A percentile compares a stretch with the other conserved stretches of the same genome.
These are phyloP conservation scores for Patella depressa DNA, from an alignment of 2,888 invertebrate species.

Conservation along the genomic window DNA sequence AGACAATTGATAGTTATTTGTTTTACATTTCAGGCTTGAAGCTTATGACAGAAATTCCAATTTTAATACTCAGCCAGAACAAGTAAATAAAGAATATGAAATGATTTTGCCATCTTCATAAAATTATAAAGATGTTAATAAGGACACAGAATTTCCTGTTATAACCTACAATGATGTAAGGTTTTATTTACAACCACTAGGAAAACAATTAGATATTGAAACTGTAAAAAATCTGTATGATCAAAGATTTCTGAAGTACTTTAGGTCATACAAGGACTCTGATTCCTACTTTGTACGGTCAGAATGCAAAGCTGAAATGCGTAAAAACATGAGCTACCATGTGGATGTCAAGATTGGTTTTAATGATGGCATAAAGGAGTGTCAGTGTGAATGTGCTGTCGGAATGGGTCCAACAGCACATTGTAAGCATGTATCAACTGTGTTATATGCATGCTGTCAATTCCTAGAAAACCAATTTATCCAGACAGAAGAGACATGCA, in stretches of 20 bases:
- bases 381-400: background rate
- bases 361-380: background rate
- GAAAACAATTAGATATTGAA: too few species aligned
- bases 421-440: conserved; percentile 15
- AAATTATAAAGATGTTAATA: background rate
- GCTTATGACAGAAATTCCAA: background rate
- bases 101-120: background rate
- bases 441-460: conserved; percentile 8
- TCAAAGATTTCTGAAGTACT: too few species aligned
- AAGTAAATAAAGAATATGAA: background rate
- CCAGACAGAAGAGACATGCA: conserved; percentile 17
- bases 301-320: background rate
- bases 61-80: background rate
- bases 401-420: background rate
- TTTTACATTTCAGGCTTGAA: background rate
- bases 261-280: too few species aligned
- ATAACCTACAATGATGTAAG: too few species aligned
- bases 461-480: conserved; percentile 3
- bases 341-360: background rate
- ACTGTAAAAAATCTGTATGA: too few species aligned
- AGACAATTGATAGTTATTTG: too few species aligned
- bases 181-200: too few species aligned
- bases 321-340: background rate
- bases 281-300: too few species aligned
- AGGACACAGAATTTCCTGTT: background rate